Conservation (phyloP, 2,888 invertebrate species). For the Conops quadrifasciatus region DNA sequence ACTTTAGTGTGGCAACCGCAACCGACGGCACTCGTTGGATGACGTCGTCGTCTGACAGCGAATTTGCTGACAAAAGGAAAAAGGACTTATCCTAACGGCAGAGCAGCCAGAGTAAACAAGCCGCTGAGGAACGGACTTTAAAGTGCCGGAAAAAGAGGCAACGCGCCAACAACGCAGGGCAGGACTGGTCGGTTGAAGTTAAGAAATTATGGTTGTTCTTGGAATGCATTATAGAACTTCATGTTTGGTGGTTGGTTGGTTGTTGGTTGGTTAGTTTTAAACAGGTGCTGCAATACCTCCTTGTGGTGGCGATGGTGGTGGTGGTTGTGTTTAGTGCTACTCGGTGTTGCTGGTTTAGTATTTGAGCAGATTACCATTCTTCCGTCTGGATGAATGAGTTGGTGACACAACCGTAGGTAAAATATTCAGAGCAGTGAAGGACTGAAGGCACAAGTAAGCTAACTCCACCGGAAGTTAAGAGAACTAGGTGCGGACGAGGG, state of each 20-base stretch:
- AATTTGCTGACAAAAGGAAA: not conserved
- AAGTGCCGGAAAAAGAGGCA: too few species aligned
- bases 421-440: not conserved
- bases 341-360: not conserved
- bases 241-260: not conserved
- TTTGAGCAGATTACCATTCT: not conserved
- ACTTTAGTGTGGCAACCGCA: conserved; percentile 19
- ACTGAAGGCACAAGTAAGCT: not conserved
- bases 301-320: not conserved
- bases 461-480: not conserved
- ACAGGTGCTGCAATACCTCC: not conserved
- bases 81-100: not conserved
- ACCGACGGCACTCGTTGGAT: not conserved
- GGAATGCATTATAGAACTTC: not conserved
- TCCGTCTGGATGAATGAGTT: not conserved
- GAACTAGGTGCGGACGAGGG: too few species aligned
- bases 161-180: too few species aligned
- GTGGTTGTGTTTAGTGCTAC: not conserved
- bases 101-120: not conserved
- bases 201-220: not conserved
- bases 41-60: too few species aligned
- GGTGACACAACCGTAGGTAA: not conserved
- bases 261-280: not conserved
- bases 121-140: not conserved
- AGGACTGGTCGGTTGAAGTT: too few species aligned